These are phyloP conservation scores for Edolisoma coerulescens DNA, from an alignment of 2,113 vertebrate genomes.

Conservation along the genomic window DNA sequence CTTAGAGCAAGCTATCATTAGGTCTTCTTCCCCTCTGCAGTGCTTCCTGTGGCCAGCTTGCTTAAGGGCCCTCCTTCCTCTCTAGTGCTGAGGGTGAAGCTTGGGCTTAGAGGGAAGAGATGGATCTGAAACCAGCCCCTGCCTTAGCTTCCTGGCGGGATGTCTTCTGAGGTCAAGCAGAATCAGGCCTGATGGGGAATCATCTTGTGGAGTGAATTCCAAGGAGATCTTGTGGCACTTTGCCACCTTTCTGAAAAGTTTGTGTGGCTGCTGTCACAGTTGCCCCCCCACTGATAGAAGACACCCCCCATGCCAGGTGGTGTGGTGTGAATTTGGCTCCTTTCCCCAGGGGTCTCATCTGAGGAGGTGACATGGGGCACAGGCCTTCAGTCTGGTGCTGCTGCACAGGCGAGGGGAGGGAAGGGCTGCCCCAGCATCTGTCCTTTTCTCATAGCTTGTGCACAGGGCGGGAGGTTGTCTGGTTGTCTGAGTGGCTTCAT, in stretches of 20 bases:
- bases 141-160: not conserved
- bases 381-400: not conserved
- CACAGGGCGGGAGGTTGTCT: not conserved
- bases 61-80: not conserved
- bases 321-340: not conserved
- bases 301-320: fast-evolving
- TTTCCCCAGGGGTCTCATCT: not conserved
- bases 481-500: not conserved
- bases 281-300: not conserved
- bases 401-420: not conserved
- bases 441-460: not conserved
- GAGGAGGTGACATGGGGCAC: not conserved
- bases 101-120: not conserved
- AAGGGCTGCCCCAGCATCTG: not conserved
- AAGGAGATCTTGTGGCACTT: not conserved
- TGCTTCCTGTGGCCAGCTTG: not conserved
- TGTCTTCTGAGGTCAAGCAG: not conserved
- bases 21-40: not conserved
- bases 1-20: not conserved
- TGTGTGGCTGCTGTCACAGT: not conserved
- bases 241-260: not conserved
- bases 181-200: not conserved
- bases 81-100: not conserved
- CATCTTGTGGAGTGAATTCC: not conserved
- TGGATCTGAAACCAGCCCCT: not conserved